Evolutionary conservation across 2,113 vertebrate species (phyloP).

Genomic region (Dinomys branickii): DNA sequence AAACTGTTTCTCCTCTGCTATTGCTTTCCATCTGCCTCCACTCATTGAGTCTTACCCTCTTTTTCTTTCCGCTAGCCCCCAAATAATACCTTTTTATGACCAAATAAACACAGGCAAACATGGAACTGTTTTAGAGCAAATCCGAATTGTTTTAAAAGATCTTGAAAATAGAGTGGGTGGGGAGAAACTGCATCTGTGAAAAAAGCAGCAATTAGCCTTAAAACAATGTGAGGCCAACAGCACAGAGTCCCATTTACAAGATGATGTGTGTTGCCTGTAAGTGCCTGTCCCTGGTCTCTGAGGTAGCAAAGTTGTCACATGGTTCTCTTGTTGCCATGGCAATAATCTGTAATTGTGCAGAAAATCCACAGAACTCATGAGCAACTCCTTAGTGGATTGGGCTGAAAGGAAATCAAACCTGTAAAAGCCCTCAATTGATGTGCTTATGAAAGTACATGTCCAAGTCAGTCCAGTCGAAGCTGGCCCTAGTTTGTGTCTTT

Average conservation of each 20-base stretch:
- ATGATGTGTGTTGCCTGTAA: slow-evolving; percentile 85
- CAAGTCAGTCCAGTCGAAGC: slow-evolving; percentile 71
- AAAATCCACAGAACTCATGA: slow-evolving; percentile 88
- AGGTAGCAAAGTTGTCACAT: slow-evolving; percentile 89
- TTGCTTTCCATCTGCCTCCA: slow-evolving; percentile 66
- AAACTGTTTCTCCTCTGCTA: slow-evolving; percentile 11
- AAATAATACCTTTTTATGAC: slow-evolving; percentile 75
- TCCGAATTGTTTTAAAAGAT: slow-evolving; percentile 82
- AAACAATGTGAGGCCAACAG: slow-evolving; percentile 78
- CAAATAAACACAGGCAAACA: slow-evolving; percentile 78
- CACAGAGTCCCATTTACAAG: slow-evolving; percentile 77
- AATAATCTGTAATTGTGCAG: slow-evolving; percentile 92
- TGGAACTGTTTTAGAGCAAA: slow-evolving; percentile 76
- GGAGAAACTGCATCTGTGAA: slow-evolving; percentile 68
- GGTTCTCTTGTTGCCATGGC: slow-evolving; percentile 88
- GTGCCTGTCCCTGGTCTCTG: slow-evolving; percentile 88
- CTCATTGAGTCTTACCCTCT: slow-evolving; percentile 56
- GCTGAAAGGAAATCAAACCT: slow-evolving; percentile 83
- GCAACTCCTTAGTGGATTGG: slow-evolving; percentile 89
- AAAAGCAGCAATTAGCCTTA: slow-evolving; percentile 81
- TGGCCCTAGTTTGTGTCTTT: slow-evolving; percentile 27
- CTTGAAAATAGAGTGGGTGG: slow-evolving; percentile 60
- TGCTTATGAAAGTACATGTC: slow-evolving; percentile 77
- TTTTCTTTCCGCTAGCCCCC: slow-evolving; percentile 49
- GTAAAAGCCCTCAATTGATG: slow-evolving; percentile 81